phyloP scores from a whole-genome alignment of 92 coral and sea anemone species.

The Palythoa caribaeorum region DNA sequence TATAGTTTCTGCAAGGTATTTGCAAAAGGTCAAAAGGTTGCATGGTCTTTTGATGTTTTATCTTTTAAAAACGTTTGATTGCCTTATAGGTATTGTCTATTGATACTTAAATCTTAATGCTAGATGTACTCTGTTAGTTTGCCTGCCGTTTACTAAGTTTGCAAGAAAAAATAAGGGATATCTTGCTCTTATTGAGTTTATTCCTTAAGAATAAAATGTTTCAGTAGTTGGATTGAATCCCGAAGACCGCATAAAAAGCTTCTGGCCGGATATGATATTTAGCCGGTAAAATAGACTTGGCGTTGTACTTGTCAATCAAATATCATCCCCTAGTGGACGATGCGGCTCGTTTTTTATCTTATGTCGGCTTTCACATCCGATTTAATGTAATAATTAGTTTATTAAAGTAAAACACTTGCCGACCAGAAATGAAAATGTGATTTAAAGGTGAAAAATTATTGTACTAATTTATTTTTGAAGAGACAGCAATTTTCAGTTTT shows the following conservation, averaged over 20 bases:
- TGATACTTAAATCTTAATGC: slow-evolving; percentile 7
- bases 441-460: neutral
- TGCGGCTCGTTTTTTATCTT: neutral
- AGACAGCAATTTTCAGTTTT: neutral
- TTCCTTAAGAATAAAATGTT: neutral
- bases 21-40: neutral
- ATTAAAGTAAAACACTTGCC: neutral
- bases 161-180: slow-evolving; percentile 12
- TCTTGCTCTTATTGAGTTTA: slow-evolving; percentile 6
- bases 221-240: slow-evolving; percentile 3
- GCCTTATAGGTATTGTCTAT: neutral
- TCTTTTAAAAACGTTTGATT: neutral
- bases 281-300: neutral
- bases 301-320: neutral
- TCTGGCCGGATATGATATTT: slow-evolving; percentile 1
- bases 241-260: neutral
- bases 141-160: neutral
- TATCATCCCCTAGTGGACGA: neutral
- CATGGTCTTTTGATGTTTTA: neutral
- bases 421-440: neutral
- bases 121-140: slow-evolving; percentile 9
- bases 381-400: neutral
- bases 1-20: neutral
- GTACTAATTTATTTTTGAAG: neutral
- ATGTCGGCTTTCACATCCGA: neutral